Conservation (phyloP, 2,888 invertebrate species). For the Parnassius smintheus region DNA sequence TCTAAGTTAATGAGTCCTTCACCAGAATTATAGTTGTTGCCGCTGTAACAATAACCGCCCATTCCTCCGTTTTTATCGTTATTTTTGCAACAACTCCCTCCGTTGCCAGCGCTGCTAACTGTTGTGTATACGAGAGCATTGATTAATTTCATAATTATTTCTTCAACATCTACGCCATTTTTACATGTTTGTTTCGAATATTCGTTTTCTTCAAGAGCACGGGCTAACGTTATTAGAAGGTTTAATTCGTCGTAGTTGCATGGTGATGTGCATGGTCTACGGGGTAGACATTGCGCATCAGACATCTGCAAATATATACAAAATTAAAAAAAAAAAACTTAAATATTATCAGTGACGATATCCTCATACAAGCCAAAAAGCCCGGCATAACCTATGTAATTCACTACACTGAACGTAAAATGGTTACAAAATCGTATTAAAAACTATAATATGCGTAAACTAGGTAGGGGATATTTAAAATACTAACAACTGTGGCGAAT, state of each 20-base stretch:
- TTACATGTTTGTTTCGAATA: conserved; percentile 19
- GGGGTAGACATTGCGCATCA: conserved; percentile 39
- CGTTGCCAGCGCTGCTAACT: conserved; percentile 34
- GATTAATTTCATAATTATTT: conserved; percentile 58
- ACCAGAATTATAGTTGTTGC: conserved; percentile 9
- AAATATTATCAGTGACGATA: too few species aligned
- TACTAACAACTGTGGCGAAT: too few species aligned
- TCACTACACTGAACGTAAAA: too few species aligned
- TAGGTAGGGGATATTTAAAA: too few species aligned
- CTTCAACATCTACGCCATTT: conserved; percentile 43
- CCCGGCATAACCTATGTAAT: too few species aligned
- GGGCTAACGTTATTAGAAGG: conserved; percentile 35
- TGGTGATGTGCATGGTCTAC: conserved; percentile 25
- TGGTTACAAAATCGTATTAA: too few species aligned
- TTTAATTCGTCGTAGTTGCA: conserved; percentile 34
- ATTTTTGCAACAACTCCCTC: conserved; percentile 22
- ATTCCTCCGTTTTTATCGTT: conserved; percentile 12
- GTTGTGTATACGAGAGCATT: conserved; percentile 59
- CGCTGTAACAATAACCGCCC: conserved; percentile 24
- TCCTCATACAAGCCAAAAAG: too few species aligned
- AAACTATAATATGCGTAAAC: too few species aligned
- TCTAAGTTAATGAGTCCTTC: conserved; percentile 32
- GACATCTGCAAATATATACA: conserved; percentile 39
- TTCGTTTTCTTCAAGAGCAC: conserved; percentile 35
- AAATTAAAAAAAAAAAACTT: not conserved